Conservation (phyloP, 2,888 invertebrate species). For the Nasonovia ribisnigri region DNA sequence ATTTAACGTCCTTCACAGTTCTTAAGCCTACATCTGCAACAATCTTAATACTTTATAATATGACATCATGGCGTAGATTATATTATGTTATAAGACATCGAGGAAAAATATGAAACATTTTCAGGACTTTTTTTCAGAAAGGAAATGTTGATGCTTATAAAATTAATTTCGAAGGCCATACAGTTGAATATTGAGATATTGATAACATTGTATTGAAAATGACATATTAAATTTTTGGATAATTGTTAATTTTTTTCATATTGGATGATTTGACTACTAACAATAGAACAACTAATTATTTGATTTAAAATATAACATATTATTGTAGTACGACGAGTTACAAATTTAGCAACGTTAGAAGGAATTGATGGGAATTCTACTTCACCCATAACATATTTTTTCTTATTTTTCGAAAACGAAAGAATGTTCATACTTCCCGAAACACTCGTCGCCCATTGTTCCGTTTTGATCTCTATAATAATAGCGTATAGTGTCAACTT, state of each 20-base stretch:
- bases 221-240: not conserved
- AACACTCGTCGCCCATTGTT: not conserved
- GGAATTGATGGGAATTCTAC: not conserved
- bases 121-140: not conserved
- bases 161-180: not conserved
- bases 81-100: not conserved
- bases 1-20: not conserved
- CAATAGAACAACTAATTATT: not conserved
- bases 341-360: not conserved
- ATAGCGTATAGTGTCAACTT: not conserved
- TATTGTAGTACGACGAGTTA: not conserved
- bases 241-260: not conserved
- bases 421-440: not conserved
- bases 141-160: not conserved
- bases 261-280: not conserved
- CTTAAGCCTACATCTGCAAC: not conserved
- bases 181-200: not conserved
- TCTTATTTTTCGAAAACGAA: not conserved
- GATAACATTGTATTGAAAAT: not conserved
- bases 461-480: not conserved
- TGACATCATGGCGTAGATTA: not conserved
- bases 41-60: not conserved
- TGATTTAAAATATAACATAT: not conserved
- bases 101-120: not conserved
- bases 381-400: not conserved